Evolutionary conservation across 1,140 invertebrate genomes (phyloP).

Genomic region (Cydia pomonella): DNA sequence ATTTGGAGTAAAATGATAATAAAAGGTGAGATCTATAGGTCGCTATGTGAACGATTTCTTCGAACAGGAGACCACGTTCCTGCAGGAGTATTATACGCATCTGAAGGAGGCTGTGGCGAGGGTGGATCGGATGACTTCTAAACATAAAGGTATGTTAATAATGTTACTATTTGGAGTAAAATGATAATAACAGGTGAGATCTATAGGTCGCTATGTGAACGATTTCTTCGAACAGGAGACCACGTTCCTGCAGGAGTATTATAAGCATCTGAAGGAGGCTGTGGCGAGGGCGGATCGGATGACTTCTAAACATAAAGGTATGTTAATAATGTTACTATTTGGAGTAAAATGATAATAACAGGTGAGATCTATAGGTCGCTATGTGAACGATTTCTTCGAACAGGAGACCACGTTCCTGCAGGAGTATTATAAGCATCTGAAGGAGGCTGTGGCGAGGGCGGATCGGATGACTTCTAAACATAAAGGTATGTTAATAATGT

Average conservation of each 20-base stretch:
- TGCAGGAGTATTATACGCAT: constrained; percentile 96
- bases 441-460: no score
- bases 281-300: constrained; percentile 95
- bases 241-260: constrained; percentile 96
- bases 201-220: constrained; percentile 98
- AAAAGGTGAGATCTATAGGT: constrained; percentile 97
- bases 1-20: constrained; percentile 84
- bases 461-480: no score
- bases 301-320: constrained; percentile 96
- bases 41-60: constrained; percentile 99
- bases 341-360: constrained; percentile 88
- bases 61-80: constrained; percentile 96
- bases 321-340: constrained; percentile 29
- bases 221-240: constrained; percentile 99
- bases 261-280: constrained; percentile 96
- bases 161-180: no score
- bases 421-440: no score
- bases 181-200: constrained; percentile 97
- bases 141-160: constrained; percentile 91
- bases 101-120: constrained; percentile 95
- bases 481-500: no score
- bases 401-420: no score
- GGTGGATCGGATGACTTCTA: constrained; percentile 95
- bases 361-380: constrained; percentile 98
- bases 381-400: constrained; percentile 99